Base-by-base conservation (phyloP, 2,888 invertebrate genomes). In the Xanthorhoe designata region DNA sequence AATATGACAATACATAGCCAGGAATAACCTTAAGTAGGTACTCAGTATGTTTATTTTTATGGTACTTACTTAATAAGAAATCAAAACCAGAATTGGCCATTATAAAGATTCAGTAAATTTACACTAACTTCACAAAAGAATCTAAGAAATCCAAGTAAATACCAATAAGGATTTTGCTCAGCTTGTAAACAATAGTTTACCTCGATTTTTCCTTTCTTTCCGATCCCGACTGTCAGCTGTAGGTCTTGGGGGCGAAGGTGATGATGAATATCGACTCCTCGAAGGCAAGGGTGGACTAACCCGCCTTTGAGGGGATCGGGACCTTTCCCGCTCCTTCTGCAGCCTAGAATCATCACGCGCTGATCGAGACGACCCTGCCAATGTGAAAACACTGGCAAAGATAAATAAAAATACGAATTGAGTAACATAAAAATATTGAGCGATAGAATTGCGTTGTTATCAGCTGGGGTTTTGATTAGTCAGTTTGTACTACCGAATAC, bases 341-440 rank as follows among this genome's bases (percentile, higher is more conserved):
- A 76, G 84, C 90, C 92, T 93, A 89, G 91, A 92, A 92, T 91
- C 92, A 91, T 93, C 92, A 90, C 93, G 91, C 89, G 90, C 82
- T 87, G 93, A 91, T 92, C 93, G 92, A 91, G 92, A 89, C 86
- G 95, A 95, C 95, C 95, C 95, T 95, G 95, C 94, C 94, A 95
- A 95, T 95, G 95, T 94, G 95, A 95, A 95, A 95, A 95, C 95
- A 95, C 95, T 95, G 95, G 95, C 95, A 95, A 95, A 95, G 92
- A 91, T 93, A 93, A 93, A 92, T 93, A 93, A 90, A 83, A 85
- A 84, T 83, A 85, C 87, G 82, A 79, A 85, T 80, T 84, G 77
- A 84, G 80, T 77, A 32, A 78, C 75, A 73, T 75, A 72, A 64
- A 68, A 71, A 66, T 70, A 66, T 62, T 68, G 19, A 59, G 62